Percentiles rank a stretch among this genome's conserved stretches.
Evolutionary conservation across 2,113 vertebrate genomes (phyloP).

Genomic region (Pangasianodon gigas): DNA sequence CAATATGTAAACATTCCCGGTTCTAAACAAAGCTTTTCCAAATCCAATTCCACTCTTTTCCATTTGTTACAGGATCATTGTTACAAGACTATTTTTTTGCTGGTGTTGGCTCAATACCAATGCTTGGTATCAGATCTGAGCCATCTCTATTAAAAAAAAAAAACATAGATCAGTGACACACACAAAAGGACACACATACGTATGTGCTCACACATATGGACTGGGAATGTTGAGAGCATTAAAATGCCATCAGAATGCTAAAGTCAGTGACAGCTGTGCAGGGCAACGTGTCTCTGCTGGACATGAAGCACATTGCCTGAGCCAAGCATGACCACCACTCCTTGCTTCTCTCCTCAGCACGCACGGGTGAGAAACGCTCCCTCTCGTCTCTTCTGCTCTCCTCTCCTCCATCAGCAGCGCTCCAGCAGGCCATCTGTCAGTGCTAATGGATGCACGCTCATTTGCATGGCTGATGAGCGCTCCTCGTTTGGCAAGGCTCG

Average conservation of each 20-base stretch:
- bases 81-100: not conserved
- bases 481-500: slow-evolving; percentile 85
- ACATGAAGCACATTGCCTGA: slow-evolving; percentile 20
- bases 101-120: not conserved
- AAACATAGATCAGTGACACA: slow-evolving; percentile 5
- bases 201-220: not conserved
- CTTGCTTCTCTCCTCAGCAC: slow-evolving; percentile 47
- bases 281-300: slow-evolving; percentile 29
- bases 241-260: slow-evolving; percentile 44
- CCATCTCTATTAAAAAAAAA: not conserved
- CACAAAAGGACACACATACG: not conserved
- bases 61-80: not conserved
- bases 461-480: slow-evolving; percentile 96
- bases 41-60: not conserved
- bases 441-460: slow-evolving; percentile 95
- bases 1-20: not conserved
- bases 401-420: slow-evolving; percentile 90
- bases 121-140: not conserved
- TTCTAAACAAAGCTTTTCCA: not conserved
- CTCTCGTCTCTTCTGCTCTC: slow-evolving; percentile 86
- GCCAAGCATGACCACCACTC: slow-evolving; percentile 47
- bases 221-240: slow-evolving; percentile 20
- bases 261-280: slow-evolving; percentile 42
- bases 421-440: slow-evolving; percentile 90
- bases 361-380: slow-evolving; percentile 62